A percentile compares a stretch with the other conserved stretches of the same genome.
phyloP scores from a whole-genome alignment of 2,888 invertebrate species.

The Aleiodes alternator region DNA sequence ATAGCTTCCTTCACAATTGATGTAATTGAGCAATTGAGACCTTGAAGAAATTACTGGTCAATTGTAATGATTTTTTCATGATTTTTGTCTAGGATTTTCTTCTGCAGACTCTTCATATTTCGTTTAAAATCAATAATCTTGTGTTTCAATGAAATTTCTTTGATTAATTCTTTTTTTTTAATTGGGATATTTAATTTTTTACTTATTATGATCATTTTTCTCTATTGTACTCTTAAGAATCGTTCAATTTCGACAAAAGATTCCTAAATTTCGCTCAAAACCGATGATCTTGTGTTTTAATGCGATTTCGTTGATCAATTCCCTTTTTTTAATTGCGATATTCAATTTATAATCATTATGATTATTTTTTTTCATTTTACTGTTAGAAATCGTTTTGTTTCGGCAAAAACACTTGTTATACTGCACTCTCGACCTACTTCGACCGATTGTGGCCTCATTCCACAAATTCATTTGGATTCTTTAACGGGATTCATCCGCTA shows the following conservation, averaged over 20 bases:
- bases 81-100: not conserved
- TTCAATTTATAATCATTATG: not conserved
- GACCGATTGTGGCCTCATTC: not conserved
- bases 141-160: not conserved
- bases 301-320: not conserved
- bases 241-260: not conserved
- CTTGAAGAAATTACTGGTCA: constrained; percentile 40
- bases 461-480: too few relatives aligned
- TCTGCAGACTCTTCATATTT: not conserved
- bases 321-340: not conserved
- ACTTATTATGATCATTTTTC: too few relatives aligned
- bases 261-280: not conserved
- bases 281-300: not conserved
- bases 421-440: constrained; percentile 18
- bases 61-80: constrained; percentile 31
- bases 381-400: constrained; percentile 14
- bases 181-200: not conserved
- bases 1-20: constrained; percentile 42
- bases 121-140: not conserved
- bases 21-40: constrained; percentile 41
- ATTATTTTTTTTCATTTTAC: not conserved
- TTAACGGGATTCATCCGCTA: too few relatives aligned
- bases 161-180: not conserved
- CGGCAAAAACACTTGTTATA: not conserved
- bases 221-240: constrained; percentile 1